A percentile compares a stretch with the other conserved stretches of the same genome.
phyloP scores from a whole-genome alignment of 2,797 vertebrate genomes.

The Diplodus sargus region DNA sequence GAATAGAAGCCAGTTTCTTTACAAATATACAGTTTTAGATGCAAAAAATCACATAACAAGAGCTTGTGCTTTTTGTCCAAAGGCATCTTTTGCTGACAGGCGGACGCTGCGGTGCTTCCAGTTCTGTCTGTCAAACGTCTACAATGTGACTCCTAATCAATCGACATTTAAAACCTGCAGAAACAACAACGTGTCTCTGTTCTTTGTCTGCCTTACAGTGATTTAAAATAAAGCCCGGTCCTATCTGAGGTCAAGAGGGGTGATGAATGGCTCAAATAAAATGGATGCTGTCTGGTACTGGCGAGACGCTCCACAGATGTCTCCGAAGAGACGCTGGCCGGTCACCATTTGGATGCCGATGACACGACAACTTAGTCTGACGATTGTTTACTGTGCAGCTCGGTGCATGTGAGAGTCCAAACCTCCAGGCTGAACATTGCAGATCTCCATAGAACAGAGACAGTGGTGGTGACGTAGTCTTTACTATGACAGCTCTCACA shows the following conservation, averaged over 20 bases:
- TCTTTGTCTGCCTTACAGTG: background rate
- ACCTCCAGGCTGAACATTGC: constrained; percentile 25
- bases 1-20: background rate
- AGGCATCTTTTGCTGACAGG: background rate
- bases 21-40: background rate
- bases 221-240: constrained; percentile 41
- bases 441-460: constrained; percentile 38
- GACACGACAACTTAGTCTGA: background rate
- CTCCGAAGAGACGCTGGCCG: constrained; percentile 1
- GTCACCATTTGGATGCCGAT: constrained; percentile 20
- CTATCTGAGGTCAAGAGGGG: constrained; percentile 42
- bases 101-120: background rate
- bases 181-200: constrained; percentile 24
- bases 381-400: constrained; percentile 34
- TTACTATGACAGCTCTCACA: constrained; percentile 12
- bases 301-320: constrained; percentile 29
- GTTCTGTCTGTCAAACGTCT: background rate
- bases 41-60: background rate
- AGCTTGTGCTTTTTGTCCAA: background rate
- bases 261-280: constrained; percentile 46
- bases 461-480: constrained; percentile 33
- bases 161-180: background rate
- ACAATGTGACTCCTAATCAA: background rate
- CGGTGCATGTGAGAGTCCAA: constrained; percentile 15
- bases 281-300: constrained; percentile 31